Base-by-base conservation (phyloP, 2,888 invertebrate genomes). In the Parochlus steinenii region DNA sequence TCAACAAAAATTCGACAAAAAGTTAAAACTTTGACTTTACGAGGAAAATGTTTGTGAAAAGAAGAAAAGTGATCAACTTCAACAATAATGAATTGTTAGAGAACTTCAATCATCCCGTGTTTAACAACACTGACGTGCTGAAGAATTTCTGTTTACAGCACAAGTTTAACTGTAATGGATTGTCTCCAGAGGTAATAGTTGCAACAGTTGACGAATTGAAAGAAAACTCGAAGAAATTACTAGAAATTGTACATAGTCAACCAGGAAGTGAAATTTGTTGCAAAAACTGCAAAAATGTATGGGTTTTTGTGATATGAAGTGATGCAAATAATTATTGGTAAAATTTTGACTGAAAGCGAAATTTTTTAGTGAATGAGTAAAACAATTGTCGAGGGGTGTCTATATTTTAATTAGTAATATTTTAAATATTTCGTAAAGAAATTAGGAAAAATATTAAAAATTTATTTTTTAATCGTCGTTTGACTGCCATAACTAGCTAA, bases 151-250 rank as follows among this genome's bases (percentile, higher is more conserved):
- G 39, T 37, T 26, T 39, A 10, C 33, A 41, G 18, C 39, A 41
- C 24, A 39, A 32, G 28, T 16, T 16, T 18, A 39, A 37, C 29
- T 41, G 39, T 19, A 22, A 25, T 14, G 41, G 41, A 17, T 33
- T 20, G 17, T 28, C 35, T 11, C 27, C 31, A 19, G 26, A 40
- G 41, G 41, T 41, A 33, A 32, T 26, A n/a, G n/a, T n/a, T n/a
- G n/a, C n/a, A n/a, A n/a, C n/a, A n/a, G 18, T 17, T n/a, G 14
- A 25, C 10, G n/a, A 25, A 17, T 33, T n/a, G 10, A 29, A 14
- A 14, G 10, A 10, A 29, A 14, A 15, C 11, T 26, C 12, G 6
- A 10, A 25, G 8, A 25, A 25, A 14, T 22, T 22, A 7, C 8
- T 22, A 7, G 6, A 6, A 22, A 22, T 6, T 22, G 22, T 22